Evolutionary conservation across 2,113 vertebrate species (phyloP), one percentile per base, ranked within the genome.

Genomic region (Oenanthe oenanthe): DNA sequence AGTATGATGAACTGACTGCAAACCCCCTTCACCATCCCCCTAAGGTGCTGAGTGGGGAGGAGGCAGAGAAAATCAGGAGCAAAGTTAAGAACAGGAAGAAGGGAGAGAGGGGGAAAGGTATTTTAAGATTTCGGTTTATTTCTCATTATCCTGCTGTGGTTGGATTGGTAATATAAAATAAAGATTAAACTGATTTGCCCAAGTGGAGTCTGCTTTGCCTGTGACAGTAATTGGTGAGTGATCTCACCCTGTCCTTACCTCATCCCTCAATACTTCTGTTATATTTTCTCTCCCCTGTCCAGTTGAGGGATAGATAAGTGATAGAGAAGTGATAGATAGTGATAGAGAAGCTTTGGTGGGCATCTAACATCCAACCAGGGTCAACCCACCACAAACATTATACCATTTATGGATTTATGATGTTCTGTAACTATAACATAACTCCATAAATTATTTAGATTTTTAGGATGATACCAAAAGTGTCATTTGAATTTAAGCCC

Each of bases 181-280:
- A 67, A 43, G 28, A 60, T 66, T 28, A 19, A 66, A 42, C 10
- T 67, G 26, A 32, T 47, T 67, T 73, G 14, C 21, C 10, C 5
- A 36, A 20, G 14, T 5, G 40, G 14, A 53, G 14, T 58, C 38
- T 73, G 53, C 70, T 73, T 85, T 60, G 25, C 42, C 25, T 0
- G 1, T 60, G 29, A 34, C 13, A 26, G 38, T 60, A 54, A 8
- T 4, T 61, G 21, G 12, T 54, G 40, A 36, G 12, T 28, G 26
- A 42, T 42, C 47, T 61, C 25, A 54, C 7, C 12, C 10, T 73
- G 40, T 36, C 25, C 21, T 66, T 60, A 42, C 13, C 25, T 85
- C 0, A 0, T 36, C 17, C 31, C 8, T 48, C 13, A 53, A 17
- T 47, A 40, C 9, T 71, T 60, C 11, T 13, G 1, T 66, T 32